A percentile compares a stretch with the other conserved stretches of the same genome.
Evolutionary conservation across 2,113 vertebrate species (phyloP).

Genomic region (Xiphophorus maculatus): DNA sequence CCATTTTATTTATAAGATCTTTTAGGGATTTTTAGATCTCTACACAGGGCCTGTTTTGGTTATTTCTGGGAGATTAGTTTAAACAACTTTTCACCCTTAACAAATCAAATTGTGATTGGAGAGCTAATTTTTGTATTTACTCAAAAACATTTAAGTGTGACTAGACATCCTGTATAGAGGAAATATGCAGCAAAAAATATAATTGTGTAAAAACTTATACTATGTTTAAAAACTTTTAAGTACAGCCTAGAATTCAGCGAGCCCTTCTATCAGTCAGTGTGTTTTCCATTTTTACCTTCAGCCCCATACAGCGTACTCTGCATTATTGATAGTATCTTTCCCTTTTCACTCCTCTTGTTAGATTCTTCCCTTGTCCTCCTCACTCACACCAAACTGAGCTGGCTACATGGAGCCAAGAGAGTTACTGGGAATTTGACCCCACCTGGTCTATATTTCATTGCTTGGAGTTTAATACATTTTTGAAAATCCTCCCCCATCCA

Average conservation of each 20-base stretch:
- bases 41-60: too few species aligned
- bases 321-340: slow-evolving; percentile 74
- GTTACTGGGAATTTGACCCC: slow-evolving; percentile 65
- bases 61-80: too few species aligned
- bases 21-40: too few species aligned
- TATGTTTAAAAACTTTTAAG: slow-evolving; percentile 7
- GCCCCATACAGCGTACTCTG: slow-evolving; percentile 60
- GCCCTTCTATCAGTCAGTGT: slow-evolving; percentile 35
- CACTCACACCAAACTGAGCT: slow-evolving; percentile 54
- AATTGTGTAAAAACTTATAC: slow-evolving; percentile 3
- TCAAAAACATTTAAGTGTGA: neutral
- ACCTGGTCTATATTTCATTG: slow-evolving; percentile 76
- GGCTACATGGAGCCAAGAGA: slow-evolving; percentile 55
- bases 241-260: slow-evolving; percentile 19
- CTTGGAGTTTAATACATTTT: slow-evolving; percentile 77
- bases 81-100: too few species aligned
- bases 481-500: slow-evolving; percentile 59
- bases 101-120: neutral
- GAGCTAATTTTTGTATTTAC: too few species aligned
- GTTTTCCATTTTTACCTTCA: slow-evolving; percentile 60
- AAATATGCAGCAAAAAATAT: slow-evolving; percentile 19
- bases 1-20: too few species aligned
- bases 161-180: neutral
- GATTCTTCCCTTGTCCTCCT: slow-evolving; percentile 61
- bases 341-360: slow-evolving; percentile 64